These are phyloP conservation scores for Brachypteracias leptosomus DNA, from an alignment of 2,113 vertebrate genomes.

Conservation along the genomic window DNA sequence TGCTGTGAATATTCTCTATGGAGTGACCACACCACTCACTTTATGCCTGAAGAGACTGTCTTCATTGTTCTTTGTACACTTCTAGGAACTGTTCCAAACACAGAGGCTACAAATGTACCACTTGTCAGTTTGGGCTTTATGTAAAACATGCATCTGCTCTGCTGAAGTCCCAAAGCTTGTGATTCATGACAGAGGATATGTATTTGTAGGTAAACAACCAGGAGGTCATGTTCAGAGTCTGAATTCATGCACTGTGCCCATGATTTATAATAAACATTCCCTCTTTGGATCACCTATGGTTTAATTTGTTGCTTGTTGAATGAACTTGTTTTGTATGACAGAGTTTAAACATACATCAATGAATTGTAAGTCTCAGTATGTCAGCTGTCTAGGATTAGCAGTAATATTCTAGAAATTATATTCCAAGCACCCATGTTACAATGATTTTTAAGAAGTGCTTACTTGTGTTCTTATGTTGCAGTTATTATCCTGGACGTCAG, in stretches of 20 bases:
- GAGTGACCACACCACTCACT: not conserved
- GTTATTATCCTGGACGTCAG: not conserved
- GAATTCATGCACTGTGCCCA: not conserved
- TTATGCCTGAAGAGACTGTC: not conserved
- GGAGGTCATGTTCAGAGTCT: not conserved
- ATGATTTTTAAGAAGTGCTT: not conserved
- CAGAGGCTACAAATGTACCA: not conserved
- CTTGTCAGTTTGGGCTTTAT: not conserved
- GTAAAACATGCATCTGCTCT: not conserved
- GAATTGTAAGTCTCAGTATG: not conserved
- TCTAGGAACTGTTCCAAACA: slow-evolving; percentile 10
- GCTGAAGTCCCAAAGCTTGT: not conserved
- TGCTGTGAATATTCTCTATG: not conserved
- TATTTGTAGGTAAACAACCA: not conserved
- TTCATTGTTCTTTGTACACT: not conserved
- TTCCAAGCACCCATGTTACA: rapidly evolving
- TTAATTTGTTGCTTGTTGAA: not conserved
- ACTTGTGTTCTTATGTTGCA: not conserved
- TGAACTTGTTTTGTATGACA: not conserved
- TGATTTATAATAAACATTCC: slow-evolving; percentile 37
- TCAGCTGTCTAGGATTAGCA: not conserved
- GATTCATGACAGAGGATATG: not conserved
- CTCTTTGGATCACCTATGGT: not conserved
- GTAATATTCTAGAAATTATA: not conserved
- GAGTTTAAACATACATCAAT: not conserved